Percentiles rank a stretch among this genome's conserved stretches.
These are phyloP conservation scores for Ctenicera cuprea DNA, from an alignment of 2,888 invertebrate species.

Conservation along the genomic window DNA sequence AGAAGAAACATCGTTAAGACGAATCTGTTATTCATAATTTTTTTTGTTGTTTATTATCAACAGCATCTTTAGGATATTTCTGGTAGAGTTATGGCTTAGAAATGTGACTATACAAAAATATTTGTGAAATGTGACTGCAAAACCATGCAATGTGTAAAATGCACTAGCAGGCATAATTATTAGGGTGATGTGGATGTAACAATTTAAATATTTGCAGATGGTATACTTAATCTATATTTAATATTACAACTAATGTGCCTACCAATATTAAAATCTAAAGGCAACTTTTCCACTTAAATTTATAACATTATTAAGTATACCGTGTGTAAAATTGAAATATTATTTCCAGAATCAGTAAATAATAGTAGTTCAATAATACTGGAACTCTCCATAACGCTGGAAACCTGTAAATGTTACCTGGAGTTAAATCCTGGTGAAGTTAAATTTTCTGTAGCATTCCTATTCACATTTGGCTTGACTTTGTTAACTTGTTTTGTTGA, in stretches of 20 bases:
- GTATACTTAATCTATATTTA: constrained; percentile 35
- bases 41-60: neutral
- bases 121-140: constrained; percentile 13
- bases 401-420: constrained; percentile 68
- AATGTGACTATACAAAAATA: constrained; percentile 7
- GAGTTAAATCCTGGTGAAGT: constrained; percentile 82
- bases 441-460: constrained; percentile 84
- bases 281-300: neutral
- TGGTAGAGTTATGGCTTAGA: neutral
- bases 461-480: constrained; percentile 90
- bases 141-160: constrained; percentile 18
- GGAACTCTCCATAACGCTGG: neutral
- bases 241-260: neutral
- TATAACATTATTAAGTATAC: constrained; percentile 41
- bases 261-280: too few relatives aligned
- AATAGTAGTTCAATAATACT: neutral
- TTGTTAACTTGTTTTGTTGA: constrained; percentile 91
- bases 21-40: constrained; percentile 1
- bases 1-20: neutral
- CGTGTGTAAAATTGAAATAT: constrained; percentile 18
- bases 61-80: neutral
- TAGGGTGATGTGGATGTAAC: constrained; percentile 46
- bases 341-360: neutral
- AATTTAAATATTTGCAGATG: constrained; percentile 5
- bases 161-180: constrained; percentile 8